A percentile compares a stretch with the other conserved stretches of the same genome.
phyloP scores from a whole-genome alignment of 2,113 vertebrate genomes.

The Serilophus lunatus region DNA sequence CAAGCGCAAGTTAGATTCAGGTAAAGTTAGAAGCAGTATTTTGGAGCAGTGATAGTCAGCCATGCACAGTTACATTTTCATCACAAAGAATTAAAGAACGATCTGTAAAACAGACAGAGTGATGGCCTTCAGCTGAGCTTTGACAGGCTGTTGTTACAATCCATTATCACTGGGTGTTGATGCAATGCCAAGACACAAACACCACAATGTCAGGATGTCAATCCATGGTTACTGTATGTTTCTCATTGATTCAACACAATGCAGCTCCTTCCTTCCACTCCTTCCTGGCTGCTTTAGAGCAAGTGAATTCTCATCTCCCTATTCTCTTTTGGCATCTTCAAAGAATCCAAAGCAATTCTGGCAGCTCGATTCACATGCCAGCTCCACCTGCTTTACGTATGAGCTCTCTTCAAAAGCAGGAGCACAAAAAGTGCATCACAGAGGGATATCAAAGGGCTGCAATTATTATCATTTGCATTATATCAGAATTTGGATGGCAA shows the following conservation, averaged over 20 bases:
- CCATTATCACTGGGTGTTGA: neutral
- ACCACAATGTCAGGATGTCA: conserved; percentile 35
- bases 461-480: conserved; percentile 11
- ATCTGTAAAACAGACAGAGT: neutral
- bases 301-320: neutral
- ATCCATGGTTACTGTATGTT: neutral
- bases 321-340: neutral
- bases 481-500: neutral
- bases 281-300: neutral
- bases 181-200: conserved; percentile 47
- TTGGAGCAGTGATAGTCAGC: neutral
- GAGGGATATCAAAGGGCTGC: neutral
- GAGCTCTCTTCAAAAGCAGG: neutral
- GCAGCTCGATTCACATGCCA: neutral
- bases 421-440: neutral
- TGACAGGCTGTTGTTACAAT: conserved; percentile 2
- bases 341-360: neutral
- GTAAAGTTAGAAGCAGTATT: neutral
- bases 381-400: conserved; percentile 19
- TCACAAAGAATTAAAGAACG: neutral
- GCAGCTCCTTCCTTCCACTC: conserved; percentile 6
- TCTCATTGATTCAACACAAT: conserved; percentile 4
- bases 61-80: neutral
- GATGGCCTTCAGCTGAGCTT: neutral
- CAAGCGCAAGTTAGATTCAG: neutral